Conservation (phyloP, 2,113 vertebrate species). For the Halcyon senegalensis region DNA sequence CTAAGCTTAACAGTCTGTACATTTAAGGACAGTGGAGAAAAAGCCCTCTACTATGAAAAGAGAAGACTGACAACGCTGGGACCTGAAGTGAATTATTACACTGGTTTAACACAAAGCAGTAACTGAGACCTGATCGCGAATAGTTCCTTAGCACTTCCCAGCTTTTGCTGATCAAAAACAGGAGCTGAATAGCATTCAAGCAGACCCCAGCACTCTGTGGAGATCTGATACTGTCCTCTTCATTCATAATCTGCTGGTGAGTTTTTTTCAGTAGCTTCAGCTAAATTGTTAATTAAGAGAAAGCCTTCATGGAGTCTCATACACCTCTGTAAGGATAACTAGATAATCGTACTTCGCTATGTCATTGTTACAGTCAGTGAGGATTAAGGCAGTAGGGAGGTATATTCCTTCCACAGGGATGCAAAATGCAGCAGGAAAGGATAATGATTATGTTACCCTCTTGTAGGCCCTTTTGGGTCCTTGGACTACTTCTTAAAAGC, state of each 20-base stretch:
- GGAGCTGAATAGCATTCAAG: not conserved
- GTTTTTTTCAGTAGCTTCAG: not conserved
- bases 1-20: not conserved
- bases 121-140: not conserved
- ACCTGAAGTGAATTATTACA: not conserved
- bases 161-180: not conserved
- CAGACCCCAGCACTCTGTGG: not conserved
- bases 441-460: fast-evolving
- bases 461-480: not conserved
- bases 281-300: not conserved
- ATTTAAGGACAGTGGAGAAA: not conserved
- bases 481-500: not conserved
- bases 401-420: not conserved
- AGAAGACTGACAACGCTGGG: not conserved
- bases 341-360: not conserved
- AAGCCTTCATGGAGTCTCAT: not conserved
- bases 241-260: not conserved
- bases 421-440: not conserved
- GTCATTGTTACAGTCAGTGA: not conserved
- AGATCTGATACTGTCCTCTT: not conserved
- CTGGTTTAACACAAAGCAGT: not conserved
- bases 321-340: not conserved
- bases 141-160: not conserved
- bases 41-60: not conserved
- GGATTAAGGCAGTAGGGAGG: not conserved